Evolutionary conservation across 2,888 invertebrate genomes (phyloP).

Genomic region (Pilophorus perplexus): DNA sequence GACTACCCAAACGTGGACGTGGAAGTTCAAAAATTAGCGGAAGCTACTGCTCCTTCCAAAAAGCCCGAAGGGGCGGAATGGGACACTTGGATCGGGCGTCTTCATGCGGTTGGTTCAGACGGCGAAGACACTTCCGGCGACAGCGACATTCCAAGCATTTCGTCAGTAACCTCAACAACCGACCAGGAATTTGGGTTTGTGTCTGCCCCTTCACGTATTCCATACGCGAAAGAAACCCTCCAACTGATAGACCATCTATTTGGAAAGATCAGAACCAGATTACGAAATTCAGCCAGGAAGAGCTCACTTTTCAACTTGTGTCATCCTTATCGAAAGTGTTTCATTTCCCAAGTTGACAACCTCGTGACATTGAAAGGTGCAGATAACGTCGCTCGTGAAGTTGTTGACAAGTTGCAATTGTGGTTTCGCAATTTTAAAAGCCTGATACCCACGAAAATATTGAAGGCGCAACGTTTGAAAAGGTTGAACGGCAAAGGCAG

Average conservation of each 20-base stretch:
- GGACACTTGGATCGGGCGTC: not conserved
- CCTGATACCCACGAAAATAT: not conserved
- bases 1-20: no score
- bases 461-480: not conserved
- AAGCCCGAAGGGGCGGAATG: not conserved
- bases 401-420: not conserved
- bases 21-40: no score
- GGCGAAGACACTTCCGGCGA: not conserved
- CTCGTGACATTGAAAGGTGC: not conserved
- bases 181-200: no score
- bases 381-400: not conserved
- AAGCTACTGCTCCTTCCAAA: not conserved
- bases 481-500: not conserved
- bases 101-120: not conserved
- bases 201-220: slow-evolving; percentile 6
- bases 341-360: not conserved
- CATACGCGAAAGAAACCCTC: slow-evolving; percentile 1
- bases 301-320: not conserved
- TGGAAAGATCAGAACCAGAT: not conserved
- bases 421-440: not conserved
- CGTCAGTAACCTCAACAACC: no score
- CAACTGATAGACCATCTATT: not conserved
- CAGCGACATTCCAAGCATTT: not conserved
- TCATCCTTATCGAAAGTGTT: not conserved
- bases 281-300: not conserved